These are phyloP conservation scores for Lasaia peninsularis DNA, from an alignment of 1,140 invertebrate species.

Conservation along the genomic window DNA sequence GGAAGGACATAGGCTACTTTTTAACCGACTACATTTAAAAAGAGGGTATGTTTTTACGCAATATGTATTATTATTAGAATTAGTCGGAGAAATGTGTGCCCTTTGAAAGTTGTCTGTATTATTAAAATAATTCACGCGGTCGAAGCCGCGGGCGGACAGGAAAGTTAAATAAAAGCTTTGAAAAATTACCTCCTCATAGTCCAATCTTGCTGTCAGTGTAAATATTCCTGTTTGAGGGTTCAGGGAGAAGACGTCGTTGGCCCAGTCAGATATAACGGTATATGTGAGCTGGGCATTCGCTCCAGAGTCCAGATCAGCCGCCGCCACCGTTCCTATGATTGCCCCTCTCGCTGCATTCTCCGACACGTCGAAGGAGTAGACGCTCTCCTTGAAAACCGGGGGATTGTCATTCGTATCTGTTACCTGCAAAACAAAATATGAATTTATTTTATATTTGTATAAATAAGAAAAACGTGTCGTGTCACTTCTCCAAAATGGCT, in stretches of 20 bases:
- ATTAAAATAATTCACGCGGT: no score
- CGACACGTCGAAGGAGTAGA: constrained; percentile 93
- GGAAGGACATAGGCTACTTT: no score
- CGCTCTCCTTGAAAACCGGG: constrained; percentile 89
- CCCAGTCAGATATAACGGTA: constrained; percentile 94
- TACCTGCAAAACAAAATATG: constrained; percentile 79
- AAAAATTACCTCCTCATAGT: constrained; percentile 93
- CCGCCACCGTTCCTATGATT: constrained; percentile 88
- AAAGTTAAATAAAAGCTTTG: no score
- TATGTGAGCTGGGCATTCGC: constrained; percentile 93
- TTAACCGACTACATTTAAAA: no score
- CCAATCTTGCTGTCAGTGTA: constrained; percentile 90
- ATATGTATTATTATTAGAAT: no score
- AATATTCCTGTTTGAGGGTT: constrained; percentile 94
- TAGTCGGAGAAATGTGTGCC: no score
- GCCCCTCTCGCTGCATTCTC: constrained; percentile 90
- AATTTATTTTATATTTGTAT: neutral
- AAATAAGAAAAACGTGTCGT: no score
- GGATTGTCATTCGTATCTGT: constrained; percentile 96
- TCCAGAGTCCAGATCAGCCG: constrained; percentile 90
- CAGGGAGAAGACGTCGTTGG: constrained; percentile 94
- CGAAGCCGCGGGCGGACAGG: no score
- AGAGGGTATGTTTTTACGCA: no score
- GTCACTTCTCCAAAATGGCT: no score
- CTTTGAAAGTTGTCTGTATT: no score